Base-by-base conservation (phyloP, 1,140 invertebrate species). In the Cotesia chilonis region DNA sequence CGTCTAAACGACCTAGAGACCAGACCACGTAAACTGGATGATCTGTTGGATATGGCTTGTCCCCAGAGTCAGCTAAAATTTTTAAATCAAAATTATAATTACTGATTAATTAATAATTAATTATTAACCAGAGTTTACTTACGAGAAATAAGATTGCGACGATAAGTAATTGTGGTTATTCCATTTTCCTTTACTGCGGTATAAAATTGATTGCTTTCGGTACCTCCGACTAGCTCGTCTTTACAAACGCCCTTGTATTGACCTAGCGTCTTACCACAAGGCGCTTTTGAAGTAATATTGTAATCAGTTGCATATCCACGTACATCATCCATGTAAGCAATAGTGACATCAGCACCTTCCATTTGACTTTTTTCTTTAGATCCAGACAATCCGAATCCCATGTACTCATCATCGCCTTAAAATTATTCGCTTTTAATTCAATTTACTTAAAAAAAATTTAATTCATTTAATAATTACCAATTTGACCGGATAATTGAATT, bases 301-400 rank as follows among this genome's bases (percentile, higher is more conserved):
- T 96, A 96, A 88, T 97, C 95, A 4, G 88, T 88, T 4, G 92
- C 93, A 78, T 91, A 91, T 7, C 93, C 93, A 69, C 92, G 84
- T 71, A 90, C 90, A 4, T 89, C 89, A 82, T 94, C 91, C 79
- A 93, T 92, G 78, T 92, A 93, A 1, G 91, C 92, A 17, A 97
- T 88, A 2, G 93, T 91, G 28, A 94, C 92, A 88, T 98, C 96
- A 1, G 93, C 90, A 36, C 94, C 95, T 77, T 95, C 86, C 95
- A 97, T 97, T 86, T 91, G 89, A 75, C 93, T 92, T 64, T 88
- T 88, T 4, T 88, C 87, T 3, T 88, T 83, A 2, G 91, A 92
- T 36, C 94, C 95, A 41, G 95, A 96, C 14, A 96, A 82, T 47
- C 95, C 95, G 84, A 96, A 96, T 14, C 94, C 91, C 90, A 96